Percentiles rank a stretch among this genome's conserved stretches.
Conservation (phyloP, 2,113 vertebrate species). For the Pungitius pungitius region DNA sequence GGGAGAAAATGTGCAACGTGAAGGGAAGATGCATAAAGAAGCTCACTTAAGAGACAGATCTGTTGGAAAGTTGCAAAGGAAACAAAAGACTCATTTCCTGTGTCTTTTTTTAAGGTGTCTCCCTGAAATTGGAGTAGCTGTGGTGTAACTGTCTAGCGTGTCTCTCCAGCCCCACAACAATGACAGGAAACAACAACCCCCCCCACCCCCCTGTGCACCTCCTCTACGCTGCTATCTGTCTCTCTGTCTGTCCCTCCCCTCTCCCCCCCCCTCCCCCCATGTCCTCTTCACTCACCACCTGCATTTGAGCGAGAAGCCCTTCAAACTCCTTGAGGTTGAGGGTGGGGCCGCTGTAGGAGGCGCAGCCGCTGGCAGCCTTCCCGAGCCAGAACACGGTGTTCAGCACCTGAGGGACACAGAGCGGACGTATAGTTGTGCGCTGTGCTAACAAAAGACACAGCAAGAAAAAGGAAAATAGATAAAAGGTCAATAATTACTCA, state of each 20-base stretch:
- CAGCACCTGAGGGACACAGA: conserved; percentile 84
- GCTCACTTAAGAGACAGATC: background rate
- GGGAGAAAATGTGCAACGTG: background rate
- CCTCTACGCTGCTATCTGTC: conserved; percentile 17
- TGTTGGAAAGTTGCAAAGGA: background rate
- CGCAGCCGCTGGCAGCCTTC: conserved; percentile 89
- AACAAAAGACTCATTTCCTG: conserved; percentile 18
- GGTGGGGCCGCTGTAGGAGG: conserved; percentile 86
- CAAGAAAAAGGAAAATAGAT: too few relatives aligned
- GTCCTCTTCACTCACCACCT: conserved; percentile 83
- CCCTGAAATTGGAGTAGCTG: conserved; percentile 19
- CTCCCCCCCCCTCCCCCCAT: background rate
- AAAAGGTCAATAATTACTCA: conserved; percentile 74
- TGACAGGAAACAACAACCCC: conserved; percentile 61
- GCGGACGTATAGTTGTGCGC: background rate
- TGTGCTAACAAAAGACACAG: background rate
- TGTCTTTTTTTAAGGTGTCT: background rate
- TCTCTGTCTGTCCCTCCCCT: background rate
- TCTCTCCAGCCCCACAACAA: conserved; percentile 77
- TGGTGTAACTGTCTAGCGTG: conserved; percentile 50
- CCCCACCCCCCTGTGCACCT: conserved; percentile 31
- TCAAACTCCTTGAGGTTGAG: conserved; percentile 97
- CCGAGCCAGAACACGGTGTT: conserved; percentile 98
- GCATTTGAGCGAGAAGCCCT: conserved; percentile 93
- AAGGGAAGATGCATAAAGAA: background rate